Evolutionary conservation across 37 sponge, comb jelly and placozoan genomes (phyloP), one percentile per base, ranked within the genome.

Genomic region (Amphimedon queenslandica): DNA sequence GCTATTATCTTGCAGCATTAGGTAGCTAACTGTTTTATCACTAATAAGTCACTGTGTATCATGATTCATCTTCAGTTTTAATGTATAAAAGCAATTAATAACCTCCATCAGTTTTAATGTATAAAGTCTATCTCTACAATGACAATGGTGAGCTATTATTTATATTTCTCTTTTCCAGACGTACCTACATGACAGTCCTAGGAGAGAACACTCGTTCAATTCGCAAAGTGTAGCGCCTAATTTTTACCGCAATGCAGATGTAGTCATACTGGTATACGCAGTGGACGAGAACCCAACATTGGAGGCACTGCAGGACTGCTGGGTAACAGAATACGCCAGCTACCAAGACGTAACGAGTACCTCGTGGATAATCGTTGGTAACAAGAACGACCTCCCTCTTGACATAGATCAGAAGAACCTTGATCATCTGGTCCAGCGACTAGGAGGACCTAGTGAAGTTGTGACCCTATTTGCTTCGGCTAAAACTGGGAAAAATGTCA

Each of bases 241-340:
- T n/a, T 25, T 60, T 60, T 60, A 60, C 28, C 61, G 61, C 5
- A 60, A 60, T n/a, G 61, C 21, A n/a, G 61, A 60, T 60, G 61
- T n/a, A 11, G 61, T 60, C 24, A 60, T 60, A n/a, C 28, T 60
- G 28, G 61, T 60, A 25, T 60, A 25, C 61, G 21, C 24, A 6
- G 61, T 60, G 23, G 61, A 60, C 28, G 27, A 60, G 5, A 13
- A 60, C 8, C 23, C 8, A 6, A n/a, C 61, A 25, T n/a, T 60
- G 21, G 61, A 60, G 5, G 61, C 61, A 60, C 28, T 60, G 21
- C 61, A 60, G 28, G 61, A 60, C 61, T 60, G 61, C 61, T 60
- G 61, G 61, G 61, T 60, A 11, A 60, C 61, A n/a, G 61, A 60
- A n/a, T 60, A n/a, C 21, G 61, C 27, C 28, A 60, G 24, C 28